phyloP scores from a whole-genome alignment of 35 echinoderm and acorn worm species.

The Lytechinus variegatus region DNA sequence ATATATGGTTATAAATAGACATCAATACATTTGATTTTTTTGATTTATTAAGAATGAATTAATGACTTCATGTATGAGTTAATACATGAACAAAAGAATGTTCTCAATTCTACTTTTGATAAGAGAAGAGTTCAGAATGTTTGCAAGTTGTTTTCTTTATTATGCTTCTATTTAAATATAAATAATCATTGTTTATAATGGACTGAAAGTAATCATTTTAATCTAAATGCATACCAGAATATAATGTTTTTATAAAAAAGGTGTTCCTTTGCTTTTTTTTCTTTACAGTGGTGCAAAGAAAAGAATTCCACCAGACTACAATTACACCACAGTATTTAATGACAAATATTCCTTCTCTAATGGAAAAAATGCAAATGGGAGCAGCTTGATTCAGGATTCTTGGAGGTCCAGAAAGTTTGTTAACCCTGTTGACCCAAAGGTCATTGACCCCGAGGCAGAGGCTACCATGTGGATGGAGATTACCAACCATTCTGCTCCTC shows the following conservation, averaged over 20 bases:
- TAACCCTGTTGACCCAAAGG: not conserved
- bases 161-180: not conserved
- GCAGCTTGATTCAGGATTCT: not conserved
- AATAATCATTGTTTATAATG: not conserved
- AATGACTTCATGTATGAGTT: too few species aligned
- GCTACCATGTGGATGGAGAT: conserved; percentile 22
- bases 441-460: conserved; percentile 35
- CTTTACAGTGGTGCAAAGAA: conserved; percentile 21
- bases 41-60: too few species aligned
- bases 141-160: not conserved
- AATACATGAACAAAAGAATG: too few species aligned
- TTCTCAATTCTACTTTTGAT: too few species aligned
- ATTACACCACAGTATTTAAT: not conserved
- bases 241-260: not conserved
- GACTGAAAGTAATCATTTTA: not conserved
- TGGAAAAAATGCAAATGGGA: not conserved
- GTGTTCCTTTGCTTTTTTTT: not conserved
- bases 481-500: conserved; percentile 27
- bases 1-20: too few species aligned
- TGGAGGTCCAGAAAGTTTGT: conserved; percentile 14
- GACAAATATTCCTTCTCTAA: not conserved
- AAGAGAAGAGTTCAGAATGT: too few species aligned
- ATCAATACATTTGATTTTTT: too few species aligned
- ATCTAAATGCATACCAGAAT: not conserved
- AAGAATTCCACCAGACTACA: conserved; percentile 33